Base-by-base conservation (phyloP, 2,888 invertebrate species). In the Polietes domitor region DNA sequence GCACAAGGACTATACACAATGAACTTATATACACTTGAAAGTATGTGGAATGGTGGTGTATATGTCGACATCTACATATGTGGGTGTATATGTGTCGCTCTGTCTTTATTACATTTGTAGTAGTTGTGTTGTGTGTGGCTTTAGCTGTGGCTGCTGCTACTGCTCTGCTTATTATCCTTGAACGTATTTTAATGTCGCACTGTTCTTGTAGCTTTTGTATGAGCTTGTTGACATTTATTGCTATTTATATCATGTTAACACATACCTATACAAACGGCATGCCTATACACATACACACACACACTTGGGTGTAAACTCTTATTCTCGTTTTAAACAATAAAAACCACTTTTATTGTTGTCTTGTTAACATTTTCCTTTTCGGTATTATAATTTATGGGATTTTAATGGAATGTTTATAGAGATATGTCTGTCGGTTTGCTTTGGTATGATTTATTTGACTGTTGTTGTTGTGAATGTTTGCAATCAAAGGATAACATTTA, bases 191-290 rank as follows among this genome's bases (percentile, higher is more conserved):
- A 55, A 63, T 75, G 55, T 72, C 26, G 24, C 21, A 55, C 17
- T 65, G 15, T 53, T 28, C 15, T 61, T 41, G 21, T 6, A 26
- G 50, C 12, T n/a, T 9, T 3, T 53, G 24, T 63, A 53, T 71
- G 41, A 65, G 19, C 63, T 71, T 72, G 71, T 55, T 80, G 76
- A 76, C 76, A 80, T 80, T 80, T 80, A 80, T 76, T 76, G 80
- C 76, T 70, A 63, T 80, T 37, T 55, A 19, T 72, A 76, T 55
- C 63, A 77, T 77, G 24, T 58, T 71, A 47, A 70, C 53, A 55
- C 32, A 55, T 12, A 47, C 47, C 47, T 47, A 47, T 47, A 37
- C 37, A 37, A n/a, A 7, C 12, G 37, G 32, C 32, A 32, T 32
- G 3, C 9, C 28, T 4, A 28, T 32, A 71, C 21, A 80, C n/a